These are phyloP conservation scores for Steinernema scapterisci DNA, from an alignment of 2,888 invertebrate species.

Conservation along the genomic window DNA sequence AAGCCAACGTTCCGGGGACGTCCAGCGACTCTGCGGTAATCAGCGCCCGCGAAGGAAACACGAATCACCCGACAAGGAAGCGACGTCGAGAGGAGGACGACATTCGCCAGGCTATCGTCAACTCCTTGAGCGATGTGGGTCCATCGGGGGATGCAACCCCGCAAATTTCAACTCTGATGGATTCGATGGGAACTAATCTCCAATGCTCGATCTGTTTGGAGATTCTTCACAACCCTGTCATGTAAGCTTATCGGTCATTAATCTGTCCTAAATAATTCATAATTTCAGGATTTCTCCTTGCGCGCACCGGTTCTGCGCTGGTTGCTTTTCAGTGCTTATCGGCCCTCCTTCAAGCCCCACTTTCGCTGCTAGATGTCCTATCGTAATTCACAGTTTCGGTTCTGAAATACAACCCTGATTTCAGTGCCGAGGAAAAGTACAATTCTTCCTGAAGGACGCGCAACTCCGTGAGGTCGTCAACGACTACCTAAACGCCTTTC, in stretches of 20 bases:
- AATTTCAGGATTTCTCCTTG: constrained; percentile 9
- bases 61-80: too few relatives aligned
- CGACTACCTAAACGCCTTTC: constrained; percentile 3
- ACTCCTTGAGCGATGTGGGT: too few relatives aligned
- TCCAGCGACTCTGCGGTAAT: too few relatives aligned
- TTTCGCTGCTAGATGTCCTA: neutral
- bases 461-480: constrained; percentile 6
- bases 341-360: neutral
- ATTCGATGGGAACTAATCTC: too few relatives aligned
- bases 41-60: too few relatives aligned
- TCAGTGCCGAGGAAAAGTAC: neutral
- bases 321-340: neutral
- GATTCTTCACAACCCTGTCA: neutral
- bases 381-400: neutral
- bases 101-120: too few relatives aligned
- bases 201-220: constrained; percentile 28
- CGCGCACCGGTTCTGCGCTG: constrained; percentile 15
- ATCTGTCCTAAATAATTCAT: neutral
- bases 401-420: neutral
- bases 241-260: neutral
- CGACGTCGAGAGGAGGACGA: too few relatives aligned
- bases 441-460: neutral
- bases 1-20: too few relatives aligned
- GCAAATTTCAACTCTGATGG: too few relatives aligned
- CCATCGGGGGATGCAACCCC: too few relatives aligned